Evolutionary conservation across 2,888 invertebrate species (phyloP), one percentile per base, ranked within the genome.

Genomic region (Drosophila fungiperda): DNA sequence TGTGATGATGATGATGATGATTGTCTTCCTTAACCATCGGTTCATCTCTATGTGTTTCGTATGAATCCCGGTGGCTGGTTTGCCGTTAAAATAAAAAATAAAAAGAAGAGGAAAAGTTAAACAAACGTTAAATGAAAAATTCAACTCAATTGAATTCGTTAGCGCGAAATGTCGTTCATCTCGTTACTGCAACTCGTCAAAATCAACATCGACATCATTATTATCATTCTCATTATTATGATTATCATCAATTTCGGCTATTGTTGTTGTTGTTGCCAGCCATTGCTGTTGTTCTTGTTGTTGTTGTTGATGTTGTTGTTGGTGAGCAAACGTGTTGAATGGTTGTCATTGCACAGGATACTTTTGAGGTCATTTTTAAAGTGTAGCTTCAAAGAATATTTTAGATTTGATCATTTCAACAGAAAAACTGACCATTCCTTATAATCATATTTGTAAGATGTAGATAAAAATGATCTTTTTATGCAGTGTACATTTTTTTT

Each of bases 61-160:
- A 45, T 32, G 65, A 81, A 67, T 84, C 83, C 76, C 89, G 77
- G 77, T 55, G 67, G 76, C 79, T 66, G 68, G 64, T 36, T 59
- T 49, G 73, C 63, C 60, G 67, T 67, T 49, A 17, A 76, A 70
- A 75, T 59, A 82, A 71, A 75, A 15, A 50, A 26, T 7, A 26
- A 17, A 17, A 70, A 76, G 17, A 26, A 40, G 29, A 1, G 23
- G 32, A 57, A 79, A 78, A 80, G 90, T 89, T 82, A 91, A 82
- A 77, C 80, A 89, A 91, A 91, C 76, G 86, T 87, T 89, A 91
- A 92, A 91, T 88, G 88, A 91, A 89, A 87, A 89, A 91, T 91
- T 91, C 91, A 87, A 77, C 82, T 91, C 92, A 91, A 92, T 91
- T 91, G 92, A 92, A 92, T 91, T 91, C 92, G 91, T 91, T 92